A percentile compares a stretch with the other conserved stretches of the same genome.
Evolutionary conservation across 2,113 vertebrate genomes (phyloP).

Genomic region (Centropus bengalensis): DNA sequence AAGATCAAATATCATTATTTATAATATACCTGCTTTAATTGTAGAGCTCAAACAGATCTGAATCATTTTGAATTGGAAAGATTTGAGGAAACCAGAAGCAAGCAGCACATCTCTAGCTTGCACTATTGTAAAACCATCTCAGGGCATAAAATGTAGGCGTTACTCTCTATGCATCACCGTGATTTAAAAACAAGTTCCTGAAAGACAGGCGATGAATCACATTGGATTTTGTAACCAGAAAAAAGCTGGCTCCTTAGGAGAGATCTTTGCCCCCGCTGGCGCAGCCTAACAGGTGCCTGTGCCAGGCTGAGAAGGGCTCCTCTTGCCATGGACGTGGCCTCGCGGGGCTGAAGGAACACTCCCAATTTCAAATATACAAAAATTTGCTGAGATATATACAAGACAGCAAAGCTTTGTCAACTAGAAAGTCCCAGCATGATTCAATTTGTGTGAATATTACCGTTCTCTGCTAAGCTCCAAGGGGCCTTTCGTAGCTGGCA

Average conservation of each 20-base stretch:
- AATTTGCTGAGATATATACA: background rate
- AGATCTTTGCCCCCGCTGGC: slow-evolving; percentile 83
- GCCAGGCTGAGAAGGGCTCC: slow-evolving; percentile 64
- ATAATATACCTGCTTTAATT: background rate
- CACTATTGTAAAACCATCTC: background rate
- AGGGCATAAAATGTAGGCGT: slow-evolving; percentile 48
- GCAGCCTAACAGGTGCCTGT: background rate
- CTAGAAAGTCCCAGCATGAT: background rate
- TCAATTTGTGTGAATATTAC: background rate
- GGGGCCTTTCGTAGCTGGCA: background rate
- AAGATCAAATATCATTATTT: background rate
- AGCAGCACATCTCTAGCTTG: background rate
- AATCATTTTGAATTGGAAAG: background rate
- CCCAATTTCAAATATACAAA: slow-evolving; percentile 19
- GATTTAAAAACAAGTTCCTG: slow-evolving; percentile 58
- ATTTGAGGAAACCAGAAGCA: slow-evolving; percentile 1
- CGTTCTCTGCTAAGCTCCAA: background rate
- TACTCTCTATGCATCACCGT: slow-evolving; percentile 57
- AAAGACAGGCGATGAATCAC: slow-evolving; percentile 69
- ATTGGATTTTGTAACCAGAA: slow-evolving; percentile 79
- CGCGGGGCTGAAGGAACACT: slow-evolving; percentile 46
- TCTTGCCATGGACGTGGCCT: slow-evolving; percentile 54
- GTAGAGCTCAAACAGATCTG: background rate
- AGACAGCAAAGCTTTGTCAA: slow-evolving; percentile 34
- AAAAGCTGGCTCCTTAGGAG: slow-evolving; percentile 72